Evolutionary conservation across 2,113 vertebrate genomes (phyloP).

Genomic region (Megalops atlanticus): DNA sequence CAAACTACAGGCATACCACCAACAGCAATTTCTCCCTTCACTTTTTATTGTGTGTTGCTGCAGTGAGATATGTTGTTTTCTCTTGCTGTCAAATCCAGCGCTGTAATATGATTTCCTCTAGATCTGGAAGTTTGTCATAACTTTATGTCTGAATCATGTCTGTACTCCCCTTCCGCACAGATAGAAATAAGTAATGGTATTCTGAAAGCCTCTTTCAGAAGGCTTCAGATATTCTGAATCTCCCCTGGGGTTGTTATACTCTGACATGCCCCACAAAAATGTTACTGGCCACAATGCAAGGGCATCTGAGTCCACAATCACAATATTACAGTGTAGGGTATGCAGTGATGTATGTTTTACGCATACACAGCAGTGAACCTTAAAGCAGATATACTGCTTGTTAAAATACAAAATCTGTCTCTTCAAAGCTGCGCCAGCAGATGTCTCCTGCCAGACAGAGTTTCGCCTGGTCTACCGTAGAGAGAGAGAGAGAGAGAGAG

Average conservation of each 20-base stretch:
- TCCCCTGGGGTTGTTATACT: background rate
- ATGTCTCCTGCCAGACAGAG: background rate
- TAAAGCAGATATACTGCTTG: background rate
- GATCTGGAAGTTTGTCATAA: background rate
- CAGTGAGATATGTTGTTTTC: background rate
- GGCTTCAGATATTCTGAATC: too few relatives aligned
- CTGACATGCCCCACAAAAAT: background rate
- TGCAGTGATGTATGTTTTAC: background rate
- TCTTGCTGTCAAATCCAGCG: background rate
- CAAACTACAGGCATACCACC: background rate
- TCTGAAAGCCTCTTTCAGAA: too few relatives aligned
- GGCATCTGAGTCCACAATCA: background rate
- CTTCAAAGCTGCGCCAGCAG: background rate
- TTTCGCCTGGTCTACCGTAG: background rate
- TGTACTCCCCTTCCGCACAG: background rate
- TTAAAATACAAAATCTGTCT: background rate
- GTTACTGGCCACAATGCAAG: background rate
- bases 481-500: too few relatives aligned
- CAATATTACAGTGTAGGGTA: background rate
- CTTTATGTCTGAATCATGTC: background rate
- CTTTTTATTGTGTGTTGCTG: background rate
- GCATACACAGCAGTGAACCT: background rate
- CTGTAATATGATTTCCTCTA: background rate
- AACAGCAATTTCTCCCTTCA: background rate
- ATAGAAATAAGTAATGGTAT: too few relatives aligned